Evolutionary conservation across 2,797 vertebrate species (phyloP).

Genomic region (Xerus rutilus): DNA sequence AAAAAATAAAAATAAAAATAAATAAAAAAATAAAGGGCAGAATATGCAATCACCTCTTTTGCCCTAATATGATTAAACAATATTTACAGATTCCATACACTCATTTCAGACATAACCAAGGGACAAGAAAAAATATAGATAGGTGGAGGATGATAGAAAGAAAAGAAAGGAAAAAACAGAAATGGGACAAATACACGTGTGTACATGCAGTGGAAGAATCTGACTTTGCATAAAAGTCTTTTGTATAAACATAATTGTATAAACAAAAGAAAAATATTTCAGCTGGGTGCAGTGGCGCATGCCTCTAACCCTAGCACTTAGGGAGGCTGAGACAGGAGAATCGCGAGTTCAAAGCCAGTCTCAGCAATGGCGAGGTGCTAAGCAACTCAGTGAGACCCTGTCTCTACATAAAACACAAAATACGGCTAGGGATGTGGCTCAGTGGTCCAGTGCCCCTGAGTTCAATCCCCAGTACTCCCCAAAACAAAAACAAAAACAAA

Average conservation of each 20-base stretch:
- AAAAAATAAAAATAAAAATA: too few relatives aligned
- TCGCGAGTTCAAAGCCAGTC: too few relatives aligned
- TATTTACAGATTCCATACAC: neutral
- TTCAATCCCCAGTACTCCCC: too few relatives aligned
- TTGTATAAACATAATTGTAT: neutral
- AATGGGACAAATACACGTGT: neutral
- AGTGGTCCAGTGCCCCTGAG: too few relatives aligned
- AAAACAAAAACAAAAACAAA: too few relatives aligned
- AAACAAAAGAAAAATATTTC: constrained; percentile 34
- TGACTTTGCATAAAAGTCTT: neutral
- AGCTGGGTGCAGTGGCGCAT: too few relatives aligned
- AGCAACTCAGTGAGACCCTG: too few relatives aligned
- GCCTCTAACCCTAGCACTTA: too few relatives aligned
- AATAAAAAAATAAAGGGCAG: neutral
- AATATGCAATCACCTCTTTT: neutral
- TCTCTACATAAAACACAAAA: too few relatives aligned
- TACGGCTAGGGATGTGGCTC: too few relatives aligned
- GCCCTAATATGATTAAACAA: neutral
- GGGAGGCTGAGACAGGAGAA: too few relatives aligned
- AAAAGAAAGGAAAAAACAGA: neutral
- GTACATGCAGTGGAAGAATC: neutral
- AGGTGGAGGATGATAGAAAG: neutral
- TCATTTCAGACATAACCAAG: constrained; percentile 6
- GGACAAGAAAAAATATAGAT: constrained; percentile 15
- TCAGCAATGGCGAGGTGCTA: too few relatives aligned